Conservation (phyloP, 2,888 invertebrate genomes). For the Harpagoxenus sublaevis region DNA sequence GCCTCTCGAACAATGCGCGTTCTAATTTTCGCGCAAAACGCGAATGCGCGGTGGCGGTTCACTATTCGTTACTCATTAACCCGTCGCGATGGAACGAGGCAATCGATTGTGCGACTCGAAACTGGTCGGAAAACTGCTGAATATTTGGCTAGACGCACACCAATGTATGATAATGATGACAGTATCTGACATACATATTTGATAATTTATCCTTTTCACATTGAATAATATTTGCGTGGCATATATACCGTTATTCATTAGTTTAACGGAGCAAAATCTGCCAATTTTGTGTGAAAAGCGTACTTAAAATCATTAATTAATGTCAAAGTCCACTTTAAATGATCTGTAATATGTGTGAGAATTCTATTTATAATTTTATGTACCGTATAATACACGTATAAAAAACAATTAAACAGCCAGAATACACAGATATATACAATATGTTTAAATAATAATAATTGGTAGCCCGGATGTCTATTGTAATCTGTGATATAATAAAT, state of each 20-base stretch:
- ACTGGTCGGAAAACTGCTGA: constrained; percentile 21
- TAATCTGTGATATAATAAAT: background rate
- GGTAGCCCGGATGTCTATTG: background rate
- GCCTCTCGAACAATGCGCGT: constrained; percentile 29
- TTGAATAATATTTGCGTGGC: constrained; percentile 6
- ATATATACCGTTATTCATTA: background rate
- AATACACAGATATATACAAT: background rate
- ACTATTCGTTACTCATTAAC: constrained; percentile 50
- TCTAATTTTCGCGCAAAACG: constrained; percentile 45
- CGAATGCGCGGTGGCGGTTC: background rate
- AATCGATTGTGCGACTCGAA: constrained; percentile 33
- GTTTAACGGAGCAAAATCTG: background rate
- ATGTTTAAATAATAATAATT: background rate
- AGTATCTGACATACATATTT: constrained; percentile 9
- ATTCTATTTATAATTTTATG: background rate
- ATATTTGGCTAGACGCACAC: constrained; percentile 12
- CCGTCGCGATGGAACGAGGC: constrained; percentile 13
- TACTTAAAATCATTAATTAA: background rate
- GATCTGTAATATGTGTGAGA: background rate
- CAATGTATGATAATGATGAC: constrained; percentile 19
- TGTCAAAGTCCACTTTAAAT: background rate
- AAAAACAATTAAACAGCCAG: background rate
- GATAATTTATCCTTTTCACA: constrained; percentile 29
- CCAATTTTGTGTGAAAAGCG: background rate
- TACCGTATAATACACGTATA: no score